Evolutionary conservation across 2,888 invertebrate genomes (phyloP).

Genomic region (Drosophila neutralis): DNA sequence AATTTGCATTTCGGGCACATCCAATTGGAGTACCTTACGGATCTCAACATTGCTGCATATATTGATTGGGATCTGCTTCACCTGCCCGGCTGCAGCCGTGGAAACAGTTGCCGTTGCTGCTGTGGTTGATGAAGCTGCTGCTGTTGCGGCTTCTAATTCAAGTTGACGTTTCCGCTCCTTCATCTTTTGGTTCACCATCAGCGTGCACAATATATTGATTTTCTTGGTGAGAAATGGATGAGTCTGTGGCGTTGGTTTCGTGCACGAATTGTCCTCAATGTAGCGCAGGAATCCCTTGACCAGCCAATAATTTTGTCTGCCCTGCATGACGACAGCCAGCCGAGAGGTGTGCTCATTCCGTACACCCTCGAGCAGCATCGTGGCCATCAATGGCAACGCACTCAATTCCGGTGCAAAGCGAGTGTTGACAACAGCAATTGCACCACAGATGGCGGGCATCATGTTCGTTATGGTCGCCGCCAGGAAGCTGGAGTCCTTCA

Average conservation of each 20-base stretch:
- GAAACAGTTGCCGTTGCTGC: background rate
- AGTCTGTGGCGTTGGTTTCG: constrained; percentile 82
- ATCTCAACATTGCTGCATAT: constrained; percentile 80
- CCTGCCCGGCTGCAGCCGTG: background rate
- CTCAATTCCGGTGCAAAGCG: constrained; percentile 62
- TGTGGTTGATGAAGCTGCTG: background rate
- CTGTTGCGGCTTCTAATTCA: background rate
- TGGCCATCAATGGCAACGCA: constrained; percentile 76
- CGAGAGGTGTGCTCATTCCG: constrained; percentile 68
- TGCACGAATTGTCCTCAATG: constrained; percentile 77
- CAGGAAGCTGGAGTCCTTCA: constrained; percentile 69
- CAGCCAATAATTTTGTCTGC: constrained; percentile 77
- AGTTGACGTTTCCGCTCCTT: constrained; percentile 54
- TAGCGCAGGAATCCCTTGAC: constrained; percentile 81
- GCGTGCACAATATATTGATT: constrained; percentile 82
- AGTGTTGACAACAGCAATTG: constrained; percentile 81
- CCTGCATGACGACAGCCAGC: constrained; percentile 83
- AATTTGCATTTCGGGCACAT: constrained; percentile 75
- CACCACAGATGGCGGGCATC: constrained; percentile 82
- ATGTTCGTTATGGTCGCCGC: constrained; percentile 80
- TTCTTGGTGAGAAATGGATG: constrained; percentile 84
- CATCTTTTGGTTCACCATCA: constrained; percentile 81
- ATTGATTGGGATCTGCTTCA: constrained; percentile 40
- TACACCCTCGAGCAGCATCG: constrained; percentile 74
- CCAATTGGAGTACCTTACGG: constrained; percentile 70